Base-by-base conservation (phyloP, 2,113 vertebrate genomes). In the Petroica traversi region DNA sequence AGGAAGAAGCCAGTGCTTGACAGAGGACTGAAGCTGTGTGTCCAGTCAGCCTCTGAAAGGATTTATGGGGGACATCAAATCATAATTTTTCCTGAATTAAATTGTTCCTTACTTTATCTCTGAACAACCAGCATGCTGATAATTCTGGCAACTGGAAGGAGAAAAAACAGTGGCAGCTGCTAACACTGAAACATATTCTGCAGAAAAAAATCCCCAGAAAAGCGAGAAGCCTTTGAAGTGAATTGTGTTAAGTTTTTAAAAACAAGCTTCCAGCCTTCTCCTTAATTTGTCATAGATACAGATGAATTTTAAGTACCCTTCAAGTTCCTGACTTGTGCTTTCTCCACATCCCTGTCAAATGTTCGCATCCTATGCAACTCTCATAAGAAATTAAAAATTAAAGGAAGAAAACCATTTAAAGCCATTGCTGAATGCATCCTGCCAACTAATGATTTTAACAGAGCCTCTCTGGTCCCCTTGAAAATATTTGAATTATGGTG, bases 291-390 rank as follows among this genome's bases (percentile, higher is more conserved):
- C 48, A 49, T 64, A 74, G 80, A 75, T 94, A 89, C 54, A 95
- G 92, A 94, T 88, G 87, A 89, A 88, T 96, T 96, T 95, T 88
- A 84, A 96, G 73, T 96, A 97, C 63, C 91, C 69, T 94, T 94
- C 63, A 45, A 38, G 64, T 96, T 97, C 94, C 72, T 96, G 84
- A 84, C 87, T 95, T 94, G 74, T 92, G 76, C 82, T 95, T 95
- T 96, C 85, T 96, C 94, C 76, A 49, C 72, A 67, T 74, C 67
- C 55, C 46, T 89, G 87, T 95, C 59, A 95, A 97, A 84, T 88
- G 88, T 92, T 97, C 92, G 67, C 89, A 67, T 91, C 63, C 75
- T 62, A 13, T 75, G 19, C 46, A 89, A n/a, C 38, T 94, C 71
- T 83, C 93, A 51, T 2, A 36, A 63, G 41, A 78, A 80, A 72